Conservation (phyloP, 1,140 invertebrate genomes). For the Drosophila novamexicana region DNA sequence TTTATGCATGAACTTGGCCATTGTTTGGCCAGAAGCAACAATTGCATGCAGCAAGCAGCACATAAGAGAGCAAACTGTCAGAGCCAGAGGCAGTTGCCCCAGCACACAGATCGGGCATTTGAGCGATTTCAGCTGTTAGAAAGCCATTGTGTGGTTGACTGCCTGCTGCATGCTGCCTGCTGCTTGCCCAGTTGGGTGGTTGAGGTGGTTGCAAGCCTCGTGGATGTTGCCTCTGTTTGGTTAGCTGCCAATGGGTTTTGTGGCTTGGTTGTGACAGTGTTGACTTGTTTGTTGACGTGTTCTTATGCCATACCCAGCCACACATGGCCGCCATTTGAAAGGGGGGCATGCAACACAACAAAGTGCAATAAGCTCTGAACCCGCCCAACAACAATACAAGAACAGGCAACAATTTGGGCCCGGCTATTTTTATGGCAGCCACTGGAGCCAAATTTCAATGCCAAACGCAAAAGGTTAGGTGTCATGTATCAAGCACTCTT, state of each 20-base stretch:
- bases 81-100: not conserved
- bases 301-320: not conserved
- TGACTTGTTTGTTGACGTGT: constrained; percentile 7
- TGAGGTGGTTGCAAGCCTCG: not conserved
- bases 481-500: constrained; percentile 31
- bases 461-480: constrained; percentile 47
- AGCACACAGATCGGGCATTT: not conserved
- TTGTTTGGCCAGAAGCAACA: not conserved
- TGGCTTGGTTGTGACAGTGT: not conserved
- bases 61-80: not conserved
- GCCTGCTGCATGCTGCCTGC: no score
- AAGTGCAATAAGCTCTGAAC: constrained; percentile 25
- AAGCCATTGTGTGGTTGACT: no score
- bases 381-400: not conserved
- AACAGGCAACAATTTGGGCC: constrained; percentile 1
- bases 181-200: not conserved
- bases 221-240: not conserved
- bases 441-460: constrained; percentile 31
- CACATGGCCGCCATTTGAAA: no score
- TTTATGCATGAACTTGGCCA: constrained; percentile 1
- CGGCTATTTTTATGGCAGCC: constrained; percentile 29
- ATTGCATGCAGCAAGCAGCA: not conserved
- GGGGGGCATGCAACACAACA: constrained; percentile 16
- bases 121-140: not conserved
- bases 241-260: constrained; percentile 29